Base-by-base conservation (phyloP, 2,888 invertebrate species). In the Cremastobaeus sp. region DNA sequence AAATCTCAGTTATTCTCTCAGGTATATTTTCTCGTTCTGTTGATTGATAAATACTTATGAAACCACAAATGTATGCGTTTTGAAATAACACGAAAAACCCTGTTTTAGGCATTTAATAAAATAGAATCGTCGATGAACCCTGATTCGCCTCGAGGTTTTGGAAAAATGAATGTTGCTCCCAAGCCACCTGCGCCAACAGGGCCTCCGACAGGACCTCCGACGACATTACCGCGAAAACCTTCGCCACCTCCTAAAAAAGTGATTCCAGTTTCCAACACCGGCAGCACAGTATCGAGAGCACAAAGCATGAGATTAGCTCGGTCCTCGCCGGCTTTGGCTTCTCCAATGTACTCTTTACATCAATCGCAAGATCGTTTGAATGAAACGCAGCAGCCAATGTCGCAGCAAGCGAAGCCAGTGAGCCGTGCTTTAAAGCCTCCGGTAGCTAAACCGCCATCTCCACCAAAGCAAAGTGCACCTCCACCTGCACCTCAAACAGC, bases 251-350 rank as follows among this genome's bases (percentile, higher is more conserved):
- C 91, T 18, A 93, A 93, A 86, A 92, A 92, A 71, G 86, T 92
- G 9, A 87, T 89, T 50, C 88, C 91, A 18, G 77, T 71, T 0
- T 76, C 76, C 28, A 79, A 76, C 28, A 80, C 88, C 62, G 93
- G 62, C 1, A 28, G 20, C 3, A 66, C 57, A 1, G 66, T 94
- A 2, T 90, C 92, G 6, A 89, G 95, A 73, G 93, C 95, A 78
- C 95, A 95, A 86, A 95, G 95, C 86, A 94, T 96, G 94, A 91
- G 94, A 86, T 90, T 93, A 79, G 94, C 95, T 18, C 92, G 94
- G 88, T 94, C 91, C 0, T 90, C 91, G 0, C 90, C 91, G 0
- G 90, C 90, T 0, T 88, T 90, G 35, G 89, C 89, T 32, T 88
- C 89, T 9, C 81, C 83, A 1, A 87, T 89, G 15, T 88, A 89